These are phyloP conservation scores for Noturus placidus DNA, from an alignment of 2,113 vertebrate genomes.

Conservation along the genomic window DNA sequence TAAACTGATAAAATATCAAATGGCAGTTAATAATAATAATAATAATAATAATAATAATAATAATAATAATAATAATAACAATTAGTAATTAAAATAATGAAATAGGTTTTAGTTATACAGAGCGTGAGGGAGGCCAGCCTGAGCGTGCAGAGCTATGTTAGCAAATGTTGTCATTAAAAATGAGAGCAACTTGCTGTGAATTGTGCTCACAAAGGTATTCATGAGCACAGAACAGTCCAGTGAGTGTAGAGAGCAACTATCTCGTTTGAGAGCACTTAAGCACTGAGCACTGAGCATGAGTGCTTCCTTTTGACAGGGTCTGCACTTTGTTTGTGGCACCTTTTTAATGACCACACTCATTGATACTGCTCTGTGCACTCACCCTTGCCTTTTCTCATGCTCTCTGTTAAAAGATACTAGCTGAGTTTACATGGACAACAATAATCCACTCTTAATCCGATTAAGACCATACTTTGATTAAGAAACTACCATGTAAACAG, in stretches of 20 bases:
- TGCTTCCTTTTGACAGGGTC: neutral
- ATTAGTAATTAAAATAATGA: neutral
- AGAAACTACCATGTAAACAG: too few relatives aligned
- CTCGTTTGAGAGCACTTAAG: neutral
- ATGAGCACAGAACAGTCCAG: neutral
- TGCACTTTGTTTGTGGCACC: neutral
- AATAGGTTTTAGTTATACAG: neutral
- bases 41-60: too few relatives aligned
- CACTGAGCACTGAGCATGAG: neutral
- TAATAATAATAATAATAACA: too few relatives aligned
- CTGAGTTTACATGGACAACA: too few relatives aligned
- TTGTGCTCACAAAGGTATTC: neutral
- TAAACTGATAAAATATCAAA: neutral
- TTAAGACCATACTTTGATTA: too few relatives aligned
- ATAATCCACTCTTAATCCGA: too few relatives aligned
- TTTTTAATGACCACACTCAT: neutral
- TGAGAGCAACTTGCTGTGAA: neutral
- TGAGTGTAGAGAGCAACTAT: neutral
- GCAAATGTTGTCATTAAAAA: neutral
- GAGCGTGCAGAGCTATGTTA: neutral
- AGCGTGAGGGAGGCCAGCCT: neutral
- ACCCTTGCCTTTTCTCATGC: neutral
- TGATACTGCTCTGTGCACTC: neutral
- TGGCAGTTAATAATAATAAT: neutral
- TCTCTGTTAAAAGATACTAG: neutral